These are phyloP conservation scores for Zootoca vivipara DNA, from an alignment of 2,113 vertebrate species.

Conservation along the genomic window DNA sequence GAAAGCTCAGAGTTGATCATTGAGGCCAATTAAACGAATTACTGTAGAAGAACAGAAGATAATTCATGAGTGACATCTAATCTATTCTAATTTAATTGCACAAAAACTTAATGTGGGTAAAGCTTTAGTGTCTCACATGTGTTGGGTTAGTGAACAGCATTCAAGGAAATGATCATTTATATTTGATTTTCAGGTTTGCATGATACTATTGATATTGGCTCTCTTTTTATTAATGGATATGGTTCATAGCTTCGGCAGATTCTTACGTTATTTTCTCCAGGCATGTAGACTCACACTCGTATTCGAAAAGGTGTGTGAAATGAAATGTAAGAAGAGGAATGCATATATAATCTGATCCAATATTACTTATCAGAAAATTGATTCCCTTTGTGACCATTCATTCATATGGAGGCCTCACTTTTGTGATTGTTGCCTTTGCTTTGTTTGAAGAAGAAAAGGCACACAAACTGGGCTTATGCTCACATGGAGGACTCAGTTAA, in stretches of 20 bases:
- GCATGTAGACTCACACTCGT: background rate
- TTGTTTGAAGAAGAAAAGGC: background rate
- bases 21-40: slow-evolving; percentile 69
- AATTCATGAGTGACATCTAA: slow-evolving; percentile 64
- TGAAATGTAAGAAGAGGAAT: background rate
- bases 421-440: background rate
- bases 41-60: slow-evolving; percentile 60
- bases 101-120: slow-evolving; percentile 45
- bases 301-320: background rate
- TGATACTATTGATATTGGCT: background rate
- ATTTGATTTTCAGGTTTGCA: background rate
- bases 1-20: slow-evolving; percentile 60
- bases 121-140: slow-evolving; percentile 30
- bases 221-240: background rate
- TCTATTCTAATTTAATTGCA: slow-evolving; percentile 67
- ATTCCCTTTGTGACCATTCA: background rate
- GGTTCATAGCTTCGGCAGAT: background rate
- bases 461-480: background rate
- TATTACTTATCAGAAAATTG: background rate
- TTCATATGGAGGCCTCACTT: background rate
- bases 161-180: slow-evolving; percentile 5
- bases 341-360: background rate
- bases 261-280: background rate
- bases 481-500: background rate
- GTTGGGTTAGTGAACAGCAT: slow-evolving; percentile 5